Evolutionary conservation across 2,113 vertebrate species (phyloP).

Genomic region (Raja brachyura): DNA sequence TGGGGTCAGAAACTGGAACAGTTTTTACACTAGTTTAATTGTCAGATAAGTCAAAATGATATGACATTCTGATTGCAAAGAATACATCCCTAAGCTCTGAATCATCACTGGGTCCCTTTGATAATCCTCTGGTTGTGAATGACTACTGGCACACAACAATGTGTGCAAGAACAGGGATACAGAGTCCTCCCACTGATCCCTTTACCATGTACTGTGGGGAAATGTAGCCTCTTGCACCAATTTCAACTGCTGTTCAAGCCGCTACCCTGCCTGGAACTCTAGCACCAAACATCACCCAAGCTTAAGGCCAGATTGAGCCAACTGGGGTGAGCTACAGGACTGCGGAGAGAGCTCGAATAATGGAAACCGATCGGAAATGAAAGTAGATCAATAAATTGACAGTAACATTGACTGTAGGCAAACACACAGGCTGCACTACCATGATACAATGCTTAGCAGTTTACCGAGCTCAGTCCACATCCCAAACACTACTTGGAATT

Average conservation of each 20-base stretch:
- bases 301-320: neutral
- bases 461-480: neutral
- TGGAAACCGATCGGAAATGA: neutral
- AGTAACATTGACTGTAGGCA: neutral
- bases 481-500: neutral
- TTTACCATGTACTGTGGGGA: neutral
- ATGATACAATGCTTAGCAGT: neutral
- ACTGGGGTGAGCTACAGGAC: neutral
- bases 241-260: neutral
- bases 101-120: slow-evolving; percentile 15
- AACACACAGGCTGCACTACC: neutral
- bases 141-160: slow-evolving; percentile 12
- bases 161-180: neutral
- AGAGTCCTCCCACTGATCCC: neutral
- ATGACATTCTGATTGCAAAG: neutral
- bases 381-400: neutral
- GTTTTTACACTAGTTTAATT: slow-evolving; percentile 19
- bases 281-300: neutral
- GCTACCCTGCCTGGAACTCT: neutral
- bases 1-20: neutral
- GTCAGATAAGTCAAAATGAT: neutral
- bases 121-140: neutral
- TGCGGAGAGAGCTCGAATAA: neutral
- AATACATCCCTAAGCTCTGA: neutral
- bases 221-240: neutral